Conservation (phyloP, 2,888 invertebrate species). For the Ypsolopha scabrella region DNA sequence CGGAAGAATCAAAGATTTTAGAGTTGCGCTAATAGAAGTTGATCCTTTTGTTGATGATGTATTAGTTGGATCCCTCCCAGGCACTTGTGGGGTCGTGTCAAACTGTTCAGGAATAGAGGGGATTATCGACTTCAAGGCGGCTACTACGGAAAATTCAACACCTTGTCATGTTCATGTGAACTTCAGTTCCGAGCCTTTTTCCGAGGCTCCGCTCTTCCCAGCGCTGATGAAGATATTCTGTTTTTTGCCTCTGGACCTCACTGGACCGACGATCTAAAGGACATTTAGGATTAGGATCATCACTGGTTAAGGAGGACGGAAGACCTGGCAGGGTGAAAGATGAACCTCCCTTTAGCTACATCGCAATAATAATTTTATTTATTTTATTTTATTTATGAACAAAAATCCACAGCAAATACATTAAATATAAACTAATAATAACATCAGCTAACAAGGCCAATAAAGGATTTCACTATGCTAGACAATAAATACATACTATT, state of each 20-base stretch:
- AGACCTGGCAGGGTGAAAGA: no score
- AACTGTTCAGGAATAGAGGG: not conserved
- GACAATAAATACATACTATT: no score
- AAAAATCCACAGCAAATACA: no score
- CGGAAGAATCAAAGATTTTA: not conserved
- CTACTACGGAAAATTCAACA: not conserved
- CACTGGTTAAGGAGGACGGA: no score
- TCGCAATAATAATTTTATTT: no score
- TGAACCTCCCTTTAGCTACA: no score
- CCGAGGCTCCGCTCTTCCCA: not conserved
- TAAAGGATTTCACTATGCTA: no score
- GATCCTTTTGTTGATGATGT: not conserved
- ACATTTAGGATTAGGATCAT: not conserved
- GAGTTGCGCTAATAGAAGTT: not conserved
- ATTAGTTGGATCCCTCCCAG: not conserved
- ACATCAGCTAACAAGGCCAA: no score
- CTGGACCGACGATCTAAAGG: not conserved
- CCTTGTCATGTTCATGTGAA: not conserved
- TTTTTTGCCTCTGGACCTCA: no score
- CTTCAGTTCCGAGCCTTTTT: not conserved
- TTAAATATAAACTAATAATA: no score
- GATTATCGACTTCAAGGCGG: not conserved
- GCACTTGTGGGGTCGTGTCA: not conserved
- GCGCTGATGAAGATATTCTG: not conserved
- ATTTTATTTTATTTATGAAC: no score